A percentile compares a stretch with the other conserved stretches of the same genome.
phyloP scores from a whole-genome alignment of 2,113 vertebrate species.

The Isichthys henryi region DNA sequence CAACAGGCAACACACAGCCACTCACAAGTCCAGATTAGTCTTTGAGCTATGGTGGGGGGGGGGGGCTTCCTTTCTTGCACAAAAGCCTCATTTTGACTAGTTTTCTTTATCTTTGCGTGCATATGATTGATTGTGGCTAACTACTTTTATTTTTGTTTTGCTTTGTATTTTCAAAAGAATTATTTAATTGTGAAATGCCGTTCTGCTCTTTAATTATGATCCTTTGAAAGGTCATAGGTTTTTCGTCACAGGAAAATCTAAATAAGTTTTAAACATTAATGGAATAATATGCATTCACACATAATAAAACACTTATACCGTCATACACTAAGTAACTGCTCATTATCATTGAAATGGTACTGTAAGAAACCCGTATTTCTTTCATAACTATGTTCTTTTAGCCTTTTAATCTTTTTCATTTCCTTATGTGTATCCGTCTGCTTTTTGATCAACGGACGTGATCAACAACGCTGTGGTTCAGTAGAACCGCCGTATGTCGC shows the following conservation, averaged over 20 bases:
- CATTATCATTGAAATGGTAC: neutral
- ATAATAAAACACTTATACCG: neutral
- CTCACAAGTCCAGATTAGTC: slow-evolving; percentile 40
- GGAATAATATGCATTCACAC: neutral
- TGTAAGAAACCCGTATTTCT: neutral
- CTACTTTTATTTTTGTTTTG: slow-evolving; percentile 37
- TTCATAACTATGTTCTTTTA: neutral
- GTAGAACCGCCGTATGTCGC: neutral
- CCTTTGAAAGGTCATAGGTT: slow-evolving; percentile 27
- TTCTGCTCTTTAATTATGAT: slow-evolving; percentile 24
- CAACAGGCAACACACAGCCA: slow-evolving; percentile 32
- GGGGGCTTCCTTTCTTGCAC: slow-evolving; percentile 24
- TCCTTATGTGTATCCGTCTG: neutral
- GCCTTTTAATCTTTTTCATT: neutral
- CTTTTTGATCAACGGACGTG: neutral
- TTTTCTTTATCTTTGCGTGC: slow-evolving; percentile 34
- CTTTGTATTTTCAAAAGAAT: slow-evolving; percentile 38
- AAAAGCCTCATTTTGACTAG: slow-evolving; percentile 33
- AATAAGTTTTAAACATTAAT: neutral
- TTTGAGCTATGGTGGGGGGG: slow-evolving; percentile 16
- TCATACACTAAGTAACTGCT: neutral
- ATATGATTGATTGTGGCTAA: slow-evolving; percentile 44
- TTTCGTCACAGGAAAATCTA: neutral
- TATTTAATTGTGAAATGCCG: slow-evolving; percentile 36
- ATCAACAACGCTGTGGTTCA: neutral